Percentiles rank a stretch among this genome's conserved stretches.
These are phyloP conservation scores for Microdon myrmicae DNA, from an alignment of 2,888 invertebrate species.

Conservation along the genomic window DNA sequence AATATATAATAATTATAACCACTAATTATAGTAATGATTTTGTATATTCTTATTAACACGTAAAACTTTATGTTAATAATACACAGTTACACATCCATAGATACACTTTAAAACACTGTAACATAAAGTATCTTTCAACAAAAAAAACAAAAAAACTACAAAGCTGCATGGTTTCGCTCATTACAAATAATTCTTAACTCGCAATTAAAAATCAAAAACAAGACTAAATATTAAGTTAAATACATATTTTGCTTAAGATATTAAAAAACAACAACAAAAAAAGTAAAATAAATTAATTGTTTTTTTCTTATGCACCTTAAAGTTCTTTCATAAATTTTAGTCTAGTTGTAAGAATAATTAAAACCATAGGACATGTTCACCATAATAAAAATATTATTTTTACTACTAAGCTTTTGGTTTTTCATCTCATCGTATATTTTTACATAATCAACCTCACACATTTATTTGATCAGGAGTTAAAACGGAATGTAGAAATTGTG, in stretches of 20 bases:
- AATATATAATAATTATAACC: too few relatives aligned
- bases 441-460: slow-evolving; percentile 1
- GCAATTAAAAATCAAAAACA: not conserved
- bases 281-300: not conserved
- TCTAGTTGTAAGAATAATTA: slow-evolving; percentile 1
- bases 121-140: not conserved
- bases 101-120: not conserved
- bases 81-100: not conserved
- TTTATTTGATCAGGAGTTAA: slow-evolving; percentile 18
- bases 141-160: too few relatives aligned
- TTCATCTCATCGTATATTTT: slow-evolving; percentile 4
- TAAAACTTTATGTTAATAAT: too few relatives aligned
- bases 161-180: slow-evolving; percentile 35
- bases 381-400: too few relatives aligned
- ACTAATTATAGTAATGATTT: too few relatives aligned
- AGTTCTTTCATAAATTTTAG: not conserved
- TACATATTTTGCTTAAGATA: slow-evolving; percentile 13
- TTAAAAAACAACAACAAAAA: not conserved
- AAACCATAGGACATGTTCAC: slow-evolving; percentile 14
- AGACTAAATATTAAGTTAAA: slow-evolving; percentile 12
- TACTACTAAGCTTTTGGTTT: slow-evolving; percentile 9
- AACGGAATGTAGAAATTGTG: slow-evolving; percentile 22
- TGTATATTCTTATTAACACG: too few relatives aligned
- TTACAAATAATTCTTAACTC: slow-evolving; percentile 4
- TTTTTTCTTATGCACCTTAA: not conserved